A percentile compares a stretch with the other conserved stretches of the same genome.
Evolutionary conservation across 1,140 invertebrate species (phyloP).

Genomic region (Nephotettix cincticeps): DNA sequence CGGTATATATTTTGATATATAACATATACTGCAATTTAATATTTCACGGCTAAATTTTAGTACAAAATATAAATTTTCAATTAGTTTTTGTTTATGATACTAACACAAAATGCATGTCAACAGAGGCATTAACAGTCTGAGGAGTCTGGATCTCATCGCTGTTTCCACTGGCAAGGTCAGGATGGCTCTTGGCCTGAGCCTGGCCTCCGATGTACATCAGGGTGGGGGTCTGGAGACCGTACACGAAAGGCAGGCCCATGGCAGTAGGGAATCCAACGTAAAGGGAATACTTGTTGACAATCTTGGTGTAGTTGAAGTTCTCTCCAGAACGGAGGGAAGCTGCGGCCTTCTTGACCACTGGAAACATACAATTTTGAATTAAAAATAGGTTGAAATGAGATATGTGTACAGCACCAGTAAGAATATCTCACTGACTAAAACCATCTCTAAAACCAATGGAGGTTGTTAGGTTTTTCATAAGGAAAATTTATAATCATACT

Average conservation of each 20-base stretch:
- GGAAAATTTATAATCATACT: no score
- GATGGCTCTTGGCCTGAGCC: slow-evolving; percentile 47
- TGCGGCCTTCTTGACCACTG: slow-evolving; percentile 45
- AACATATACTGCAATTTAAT: no score
- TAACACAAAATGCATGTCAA: slow-evolving; percentile 50
- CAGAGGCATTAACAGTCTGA: slow-evolving; percentile 46
- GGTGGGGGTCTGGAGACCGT: slow-evolving; percentile 55
- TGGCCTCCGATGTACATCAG: slow-evolving; percentile 50
- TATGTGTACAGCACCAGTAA: no score
- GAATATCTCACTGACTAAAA: background rate
- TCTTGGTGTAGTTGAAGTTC: slow-evolving; percentile 55
- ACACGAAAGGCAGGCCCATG: slow-evolving; percentile 65
- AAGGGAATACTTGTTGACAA: slow-evolving; percentile 52
- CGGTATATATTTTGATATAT: no score
- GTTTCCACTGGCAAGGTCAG: slow-evolving; percentile 39
- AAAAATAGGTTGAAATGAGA: no score
- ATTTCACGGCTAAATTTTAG: no score
- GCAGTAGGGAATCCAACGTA: slow-evolving; percentile 63
- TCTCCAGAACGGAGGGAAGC: slow-evolving; percentile 48
- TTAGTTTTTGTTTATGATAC: no score
- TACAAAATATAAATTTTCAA: no score
- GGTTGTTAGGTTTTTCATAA: no score
- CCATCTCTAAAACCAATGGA: no score
- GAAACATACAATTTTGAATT: background rate
- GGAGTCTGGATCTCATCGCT: slow-evolving; percentile 42